Evolutionary conservation across 1,140 invertebrate species (phyloP), one percentile per base, ranked within the genome.

Genomic region (Chrysopa pallens): DNA sequence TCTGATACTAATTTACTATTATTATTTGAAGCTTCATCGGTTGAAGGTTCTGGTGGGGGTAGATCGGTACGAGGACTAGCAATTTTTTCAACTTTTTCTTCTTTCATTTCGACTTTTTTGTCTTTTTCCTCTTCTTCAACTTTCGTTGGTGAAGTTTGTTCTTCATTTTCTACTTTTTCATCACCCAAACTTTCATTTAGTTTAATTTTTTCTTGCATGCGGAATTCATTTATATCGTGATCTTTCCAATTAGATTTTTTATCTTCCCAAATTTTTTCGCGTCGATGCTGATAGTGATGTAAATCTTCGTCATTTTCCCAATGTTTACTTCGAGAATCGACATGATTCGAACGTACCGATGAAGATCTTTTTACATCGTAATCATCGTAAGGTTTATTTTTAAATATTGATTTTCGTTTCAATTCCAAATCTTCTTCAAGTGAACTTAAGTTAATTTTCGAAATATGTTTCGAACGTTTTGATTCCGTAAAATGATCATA

Each of bases 1-100:
- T 29, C 40, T 41, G 40, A 41, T n/a, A 28, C 40, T n/a, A 41
- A 14, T 33, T 41, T 29, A 41, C 40, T 33, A 8, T 12, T 38
- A 8, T 8, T 14, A 38, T 38, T 15, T 14, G 36, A 38, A 3
- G 7, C n/a, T 38, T 8, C 14, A 13, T 8, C 14, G n/a, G 11
- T 41, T 23, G 29, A 3, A 6, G 15, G 8, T 39, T 28, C 14
- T n/a, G 37, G 29, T 39, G 7, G 5, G 23, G 8, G 11, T 11
- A 4, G 14, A 8, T 12, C 11, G 4, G 13, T 5, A 14, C 2
- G 4, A 28, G 28, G 7, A 41, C 29, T 31, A 27, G 29, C 8
- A 11, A 41, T 14, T 31, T 23, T n/a, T n/a, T 14, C 12, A 39
- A 27, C 8, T 39, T 11, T 8, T 27, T 39, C 11, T 39, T 12